A percentile compares a stretch with the other conserved stretches of the same genome.
Conservation (phyloP, 2,797 vertebrate genomes). For the Cynopterus sphinx region DNA sequence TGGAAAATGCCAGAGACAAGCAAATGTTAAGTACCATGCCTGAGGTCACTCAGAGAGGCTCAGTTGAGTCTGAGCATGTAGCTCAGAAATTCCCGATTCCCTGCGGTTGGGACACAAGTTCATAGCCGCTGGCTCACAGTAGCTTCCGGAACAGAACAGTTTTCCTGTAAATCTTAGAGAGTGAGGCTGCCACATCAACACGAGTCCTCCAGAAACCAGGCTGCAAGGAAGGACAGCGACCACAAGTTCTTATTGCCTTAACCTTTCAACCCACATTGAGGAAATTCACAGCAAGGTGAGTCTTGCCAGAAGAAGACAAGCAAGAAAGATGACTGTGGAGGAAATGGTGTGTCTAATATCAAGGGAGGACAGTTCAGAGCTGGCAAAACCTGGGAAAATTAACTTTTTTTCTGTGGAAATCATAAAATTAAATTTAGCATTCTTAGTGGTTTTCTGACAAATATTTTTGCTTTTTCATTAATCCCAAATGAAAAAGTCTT, state of each 20-base stretch:
- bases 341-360: neutral
- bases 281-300: constrained; percentile 26
- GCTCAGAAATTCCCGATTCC: constrained; percentile 67
- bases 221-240: neutral
- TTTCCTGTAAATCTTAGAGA: constrained; percentile 74
- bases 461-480: constrained; percentile 56
- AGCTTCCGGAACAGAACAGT: constrained; percentile 42
- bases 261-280: constrained; percentile 48
- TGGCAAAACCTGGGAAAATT: constrained; percentile 37
- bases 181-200: neutral
- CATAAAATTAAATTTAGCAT: constrained; percentile 46
- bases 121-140: constrained; percentile 69
- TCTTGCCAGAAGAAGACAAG: constrained; percentile 55
- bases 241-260: constrained; percentile 49
- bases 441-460: constrained; percentile 25
- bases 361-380: neutral
- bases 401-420: constrained; percentile 18
- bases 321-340: neutral
- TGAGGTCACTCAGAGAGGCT: constrained; percentile 42
- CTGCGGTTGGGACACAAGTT: constrained; percentile 75
- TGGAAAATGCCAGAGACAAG: constrained; percentile 40
- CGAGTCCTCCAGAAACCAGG: neutral
- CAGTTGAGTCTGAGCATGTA: constrained; percentile 45
- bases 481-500: constrained; percentile 43
- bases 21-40: constrained; percentile 44